Evolutionary conservation across 2,888 invertebrate genomes (phyloP).

Genomic region (Zaprionus obscuricornis): DNA sequence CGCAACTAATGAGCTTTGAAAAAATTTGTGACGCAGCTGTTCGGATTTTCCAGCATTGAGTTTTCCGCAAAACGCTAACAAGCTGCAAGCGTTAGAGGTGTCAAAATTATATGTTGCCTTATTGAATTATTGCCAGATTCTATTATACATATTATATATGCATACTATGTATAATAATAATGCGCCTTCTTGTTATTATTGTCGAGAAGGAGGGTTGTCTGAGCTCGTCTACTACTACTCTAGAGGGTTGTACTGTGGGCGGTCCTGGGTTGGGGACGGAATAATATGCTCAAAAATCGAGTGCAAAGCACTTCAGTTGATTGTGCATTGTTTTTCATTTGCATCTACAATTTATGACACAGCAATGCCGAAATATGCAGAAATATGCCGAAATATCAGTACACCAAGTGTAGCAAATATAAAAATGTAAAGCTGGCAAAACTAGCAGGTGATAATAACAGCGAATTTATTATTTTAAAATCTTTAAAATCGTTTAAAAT

Average conservation of each 20-base stretch:
- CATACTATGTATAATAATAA: slow-evolving; percentile 45
- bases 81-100: slow-evolving; percentile 50
- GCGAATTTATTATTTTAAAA: neutral
- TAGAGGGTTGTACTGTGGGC: too few relatives aligned
- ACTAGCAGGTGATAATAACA: slow-evolving; percentile 2
- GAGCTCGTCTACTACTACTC: slow-evolving; percentile 4
- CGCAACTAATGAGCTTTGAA: slow-evolving; percentile 41
- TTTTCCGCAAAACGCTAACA: slow-evolving; percentile 20
- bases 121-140: slow-evolving; percentile 72
- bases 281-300: slow-evolving; percentile 40
- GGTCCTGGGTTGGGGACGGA: too few relatives aligned
- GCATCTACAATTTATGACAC: too few relatives aligned
- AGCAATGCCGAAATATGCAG: too few relatives aligned
- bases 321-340: slow-evolving; percentile 40
- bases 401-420: neutral
- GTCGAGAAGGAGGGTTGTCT: slow-evolving; percentile 23
- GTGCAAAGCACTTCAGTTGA: slow-evolving; percentile 56
- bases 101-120: slow-evolving; percentile 66
- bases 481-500: slow-evolving; percentile 35
- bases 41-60: slow-evolving; percentile 37
- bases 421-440: slow-evolving; percentile 9
- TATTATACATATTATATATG: slow-evolving; percentile 60
- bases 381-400: slow-evolving; percentile 7
- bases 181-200: slow-evolving; percentile 17
- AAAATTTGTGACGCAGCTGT: slow-evolving; percentile 57